Conservation (phyloP, 2,113 vertebrate species). For the Delphinapterus leucas region DNA sequence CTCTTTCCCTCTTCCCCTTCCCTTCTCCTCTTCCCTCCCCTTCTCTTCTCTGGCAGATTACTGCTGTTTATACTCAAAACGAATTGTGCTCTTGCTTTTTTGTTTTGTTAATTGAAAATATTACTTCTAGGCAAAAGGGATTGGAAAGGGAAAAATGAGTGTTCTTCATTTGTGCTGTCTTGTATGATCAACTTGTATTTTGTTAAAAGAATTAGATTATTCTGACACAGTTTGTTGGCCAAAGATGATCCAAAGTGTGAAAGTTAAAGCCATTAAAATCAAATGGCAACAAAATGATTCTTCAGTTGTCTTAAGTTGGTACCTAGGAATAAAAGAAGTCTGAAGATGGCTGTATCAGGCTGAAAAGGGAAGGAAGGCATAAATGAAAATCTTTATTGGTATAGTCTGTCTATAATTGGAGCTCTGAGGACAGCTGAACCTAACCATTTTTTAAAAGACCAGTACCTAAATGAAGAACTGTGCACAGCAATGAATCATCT, state of each 20-base stretch:
- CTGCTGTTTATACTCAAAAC: slow-evolving; percentile 1
- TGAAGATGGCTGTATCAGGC: background rate
- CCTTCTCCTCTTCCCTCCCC: background rate
- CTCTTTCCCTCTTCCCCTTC: background rate
- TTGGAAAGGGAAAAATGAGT: slow-evolving; percentile 28
- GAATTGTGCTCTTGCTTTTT: background rate
- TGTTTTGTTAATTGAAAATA: slow-evolving; percentile 6
- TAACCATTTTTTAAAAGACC: background rate
- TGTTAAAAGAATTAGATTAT: slow-evolving; percentile 27
- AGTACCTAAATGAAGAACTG: background rate
- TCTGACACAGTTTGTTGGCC: background rate
- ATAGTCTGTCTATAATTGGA: background rate
- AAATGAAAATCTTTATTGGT: slow-evolving; percentile 19
- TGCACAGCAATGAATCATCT: background rate
- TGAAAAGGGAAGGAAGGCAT: background rate
- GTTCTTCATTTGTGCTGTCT: slow-evolving; percentile 5
- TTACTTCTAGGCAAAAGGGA: background rate
- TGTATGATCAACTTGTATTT: slow-evolving; percentile 11
- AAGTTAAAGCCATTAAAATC: slow-evolving; percentile 10
- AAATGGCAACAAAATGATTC: slow-evolving; percentile 2
- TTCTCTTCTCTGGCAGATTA: background rate
- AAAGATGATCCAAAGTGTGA: background rate
- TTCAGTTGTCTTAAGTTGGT: slow-evolving; percentile 12
- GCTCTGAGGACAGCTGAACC: background rate
- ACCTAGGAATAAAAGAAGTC: background rate